Conservation (phyloP, 2,888 invertebrate genomes). For the Amiota mariae region DNA sequence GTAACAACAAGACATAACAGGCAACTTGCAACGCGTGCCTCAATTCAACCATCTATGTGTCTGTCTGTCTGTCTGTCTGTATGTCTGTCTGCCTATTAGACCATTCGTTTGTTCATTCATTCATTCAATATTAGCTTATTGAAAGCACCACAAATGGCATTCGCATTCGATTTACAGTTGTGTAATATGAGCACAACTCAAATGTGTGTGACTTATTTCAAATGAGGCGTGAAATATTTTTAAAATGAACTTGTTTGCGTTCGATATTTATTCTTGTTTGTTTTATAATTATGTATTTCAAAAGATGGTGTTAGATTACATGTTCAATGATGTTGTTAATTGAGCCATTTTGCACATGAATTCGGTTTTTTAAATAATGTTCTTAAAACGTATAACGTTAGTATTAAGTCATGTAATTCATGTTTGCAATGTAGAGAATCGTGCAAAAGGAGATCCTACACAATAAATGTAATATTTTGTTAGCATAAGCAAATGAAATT, state of each 20-base stretch:
- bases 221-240: slow-evolving; percentile 18
- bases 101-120: not conserved
- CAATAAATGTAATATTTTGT: too few species aligned
- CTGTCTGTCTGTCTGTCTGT: too few species aligned
- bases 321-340: not conserved
- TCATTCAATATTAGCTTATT: not conserved
- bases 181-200: slow-evolving; percentile 15
- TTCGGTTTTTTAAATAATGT: too few species aligned
- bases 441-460: too few species aligned
- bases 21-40: too few species aligned
- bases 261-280: not conserved
- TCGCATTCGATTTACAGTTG: slow-evolving; percentile 17
- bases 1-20: too few species aligned
- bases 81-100: not conserved
- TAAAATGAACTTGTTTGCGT: not conserved
- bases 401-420: too few species aligned
- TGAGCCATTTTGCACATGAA: too few species aligned
- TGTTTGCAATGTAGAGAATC: too few species aligned
- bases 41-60: too few species aligned
- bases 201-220: not conserved
- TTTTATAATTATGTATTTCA: not conserved
- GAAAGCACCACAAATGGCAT: not conserved
- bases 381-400: too few species aligned
- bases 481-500: too few species aligned
- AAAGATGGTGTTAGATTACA: not conserved